phyloP scores from a whole-genome alignment of 2,797 vertebrate species.

The Oophaga sylvatica region DNA sequence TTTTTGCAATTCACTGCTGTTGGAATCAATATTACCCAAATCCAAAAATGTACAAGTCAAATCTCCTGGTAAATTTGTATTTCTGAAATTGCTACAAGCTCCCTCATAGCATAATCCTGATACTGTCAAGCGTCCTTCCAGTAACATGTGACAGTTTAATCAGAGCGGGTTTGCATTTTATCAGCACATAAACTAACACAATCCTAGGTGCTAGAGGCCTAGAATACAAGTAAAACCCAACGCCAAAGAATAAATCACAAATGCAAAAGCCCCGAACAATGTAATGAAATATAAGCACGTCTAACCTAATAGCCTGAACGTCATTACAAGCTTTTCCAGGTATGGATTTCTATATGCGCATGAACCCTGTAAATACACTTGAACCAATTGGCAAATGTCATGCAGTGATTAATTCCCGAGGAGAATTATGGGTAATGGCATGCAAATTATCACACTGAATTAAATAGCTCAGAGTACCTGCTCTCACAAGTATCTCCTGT shows the following conservation, averaged over 20 bases:
- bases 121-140: slow-evolving; percentile 60
- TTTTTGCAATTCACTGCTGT: slow-evolving; percentile 55
- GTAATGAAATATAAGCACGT: not conserved
- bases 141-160: slow-evolving; percentile 63
- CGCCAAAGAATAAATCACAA: not conserved
- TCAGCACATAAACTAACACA: slow-evolving; percentile 59
- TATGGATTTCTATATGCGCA: slow-evolving; percentile 7
- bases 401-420: slow-evolving; percentile 34
- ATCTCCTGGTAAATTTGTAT: slow-evolving; percentile 54
- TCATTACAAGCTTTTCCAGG: not conserved
- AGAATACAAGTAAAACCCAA: not conserved
- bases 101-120: slow-evolving; percentile 57
- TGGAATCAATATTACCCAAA: slow-evolving; percentile 64
- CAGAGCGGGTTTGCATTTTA: slow-evolving; percentile 60
- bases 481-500: slow-evolving; percentile 24
- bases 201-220: slow-evolving; percentile 32
- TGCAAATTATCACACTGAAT: slow-evolving; percentile 57
- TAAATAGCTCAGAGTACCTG: slow-evolving; percentile 44
- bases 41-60: slow-evolving; percentile 65
- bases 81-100: slow-evolving; percentile 63
- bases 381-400: slow-evolving; percentile 34
- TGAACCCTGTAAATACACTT: slow-evolving; percentile 24
- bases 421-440: slow-evolving; percentile 55
- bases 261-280: not conserved
- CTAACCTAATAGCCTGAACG: not conserved